Base-by-base conservation (phyloP, 2,797 vertebrate genomes). In the Hydrocynus forskahlii region DNA sequence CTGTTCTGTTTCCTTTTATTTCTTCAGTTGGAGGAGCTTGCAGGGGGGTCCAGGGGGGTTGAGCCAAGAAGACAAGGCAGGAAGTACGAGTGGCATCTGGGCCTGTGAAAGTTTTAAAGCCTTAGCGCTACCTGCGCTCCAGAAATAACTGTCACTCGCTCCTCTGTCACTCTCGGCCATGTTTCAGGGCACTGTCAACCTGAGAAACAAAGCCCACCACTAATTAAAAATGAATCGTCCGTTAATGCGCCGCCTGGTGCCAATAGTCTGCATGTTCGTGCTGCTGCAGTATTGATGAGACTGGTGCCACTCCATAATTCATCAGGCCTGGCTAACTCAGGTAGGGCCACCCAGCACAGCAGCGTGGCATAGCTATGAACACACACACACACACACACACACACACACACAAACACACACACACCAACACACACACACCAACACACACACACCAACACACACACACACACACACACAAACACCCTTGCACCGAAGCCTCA, bases 161-260 rank as follows among this genome's bases (percentile, higher is more conserved):
- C 85, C 82, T 16, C 66, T 67, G 86, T 72, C 86, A 67, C 62
- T 13, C 21, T 68, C 45, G 23, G 68, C 55, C 77, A 75, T 66
- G 76, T 78, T 81, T 72, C 62, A 35, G 48, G 57, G 60, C 76
- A 52, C 73, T 71, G 64, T 87, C 76, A 80, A 85, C 77, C 63
- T 17, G 89, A 92, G 88, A 91, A 91, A 92, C 91, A 91, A 92
- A 89, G 90, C 93, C 89, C 87, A 89, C 87, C 89, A 89, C 90
- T 93, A 94, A 97, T 96, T 93, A 95, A 96, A 96, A 95, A 95
- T 94, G 91, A 92, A 96, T 94, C 88, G 87, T 89, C 86, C 88
- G 91, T 93, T 93, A 95, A 95, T 85, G 87, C 86, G 88, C 90
- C 90, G 92, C 92, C 87, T 83, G 93, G 92, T 93, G 95, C 91